Percentiles rank a stretch among this genome's conserved stretches.
phyloP scores from a whole-genome alignment of 2,113 vertebrate species.

The Bos taurus region ARS-UCD2.0 NC_037357.1:121048001-121048500 shows the following conservation, averaged over 20 bases:
- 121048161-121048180: constrained; percentile 14
- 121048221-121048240: neutral
- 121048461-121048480: neutral
- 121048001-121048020: neutral
- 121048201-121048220: neutral
- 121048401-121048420: neutral
- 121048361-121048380: constrained; percentile 21
- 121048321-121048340: constrained; percentile 21
- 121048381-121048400: neutral
- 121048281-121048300: constrained; percentile 16
- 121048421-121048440: neutral
- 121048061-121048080: neutral
- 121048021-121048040: neutral
- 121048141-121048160: neutral
- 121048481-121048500: neutral
- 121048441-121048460: constrained; percentile 13
- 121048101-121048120: neutral
- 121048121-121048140: neutral
- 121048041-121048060: neutral
- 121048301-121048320: constrained; percentile 10
- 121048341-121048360: constrained; percentile 1
- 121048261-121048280: constrained; percentile 3
- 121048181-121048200: neutral
- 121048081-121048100: neutral
- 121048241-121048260: constrained; percentile 21